These are phyloP conservation scores for Drosophila busckii DNA, from an alignment of 1,140 invertebrate genomes.

Conservation along the genomic window DNA sequence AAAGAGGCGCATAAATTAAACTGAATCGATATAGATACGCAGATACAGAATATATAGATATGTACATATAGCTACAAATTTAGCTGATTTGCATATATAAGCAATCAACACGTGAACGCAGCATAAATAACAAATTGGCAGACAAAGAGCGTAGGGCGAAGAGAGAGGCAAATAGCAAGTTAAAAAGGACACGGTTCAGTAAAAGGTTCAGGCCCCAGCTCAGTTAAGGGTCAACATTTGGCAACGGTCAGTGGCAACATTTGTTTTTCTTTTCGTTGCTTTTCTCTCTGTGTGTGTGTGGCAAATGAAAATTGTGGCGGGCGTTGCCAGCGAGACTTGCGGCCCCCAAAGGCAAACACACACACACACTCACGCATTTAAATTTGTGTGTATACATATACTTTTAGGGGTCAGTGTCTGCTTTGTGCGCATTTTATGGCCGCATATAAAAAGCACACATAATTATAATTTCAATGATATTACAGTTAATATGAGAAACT, in stretches of 20 bases:
- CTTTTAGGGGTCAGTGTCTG: neutral
- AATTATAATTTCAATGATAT: constrained; percentile 77
- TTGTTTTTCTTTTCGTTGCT: constrained; percentile 5
- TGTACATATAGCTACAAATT: constrained; percentile 8
- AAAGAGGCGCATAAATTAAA: constrained; percentile 20
- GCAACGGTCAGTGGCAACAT: constrained; percentile 29
- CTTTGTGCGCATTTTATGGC: constrained; percentile 43
- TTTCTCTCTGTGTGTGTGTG: neutral
- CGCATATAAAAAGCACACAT: constrained; percentile 64
- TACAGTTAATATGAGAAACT: constrained; percentile 70
- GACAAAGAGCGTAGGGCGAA: constrained; percentile 1
- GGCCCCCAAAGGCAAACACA: neutral
- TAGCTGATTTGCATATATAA: constrained; percentile 63
- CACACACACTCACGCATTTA: neutral
- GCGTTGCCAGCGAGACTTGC: neutral
- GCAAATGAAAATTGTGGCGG: constrained; percentile 26
- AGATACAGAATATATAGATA: constrained; percentile 19
- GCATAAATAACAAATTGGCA: constrained; percentile 71
- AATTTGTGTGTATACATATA: constrained; percentile 1
- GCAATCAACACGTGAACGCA: constrained; percentile 66
- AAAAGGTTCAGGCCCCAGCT: no score
- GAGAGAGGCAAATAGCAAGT: neutral
- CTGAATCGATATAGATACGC: constrained; percentile 21
- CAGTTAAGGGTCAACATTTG: constrained; percentile 24
- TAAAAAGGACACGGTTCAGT: neutral